Percentiles rank a stretch among this genome's conserved stretches.
Conservation (phyloP, 1,140 invertebrate genomes). For the Sinonovacula constricta region DNA sequence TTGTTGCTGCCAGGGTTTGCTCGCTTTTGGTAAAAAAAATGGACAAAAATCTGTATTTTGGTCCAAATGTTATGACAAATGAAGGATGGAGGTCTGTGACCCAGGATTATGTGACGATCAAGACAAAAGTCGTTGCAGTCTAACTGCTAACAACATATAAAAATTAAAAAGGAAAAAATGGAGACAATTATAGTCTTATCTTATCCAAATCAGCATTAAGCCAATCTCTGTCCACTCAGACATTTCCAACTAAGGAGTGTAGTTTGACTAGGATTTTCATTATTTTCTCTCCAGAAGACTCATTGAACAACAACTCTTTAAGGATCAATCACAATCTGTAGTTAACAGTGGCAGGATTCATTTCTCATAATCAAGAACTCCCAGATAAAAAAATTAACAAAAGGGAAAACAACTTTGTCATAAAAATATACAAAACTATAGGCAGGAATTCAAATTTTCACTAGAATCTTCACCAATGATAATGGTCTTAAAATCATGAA, state of each 20-base stretch:
- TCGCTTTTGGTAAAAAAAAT: conserved; percentile 21
- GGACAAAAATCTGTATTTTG: conserved; percentile 47
- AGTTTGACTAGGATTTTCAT: not conserved
- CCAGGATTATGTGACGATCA: conserved; percentile 48
- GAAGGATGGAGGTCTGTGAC: conserved; percentile 45
- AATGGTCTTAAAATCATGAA: too few species aligned
- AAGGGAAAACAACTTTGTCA: not conserved
- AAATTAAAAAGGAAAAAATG: conserved; percentile 23
- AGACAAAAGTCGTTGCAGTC: conserved; percentile 25
- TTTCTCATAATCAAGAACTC: not conserved
- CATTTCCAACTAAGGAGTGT: not conserved
- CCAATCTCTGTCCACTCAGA: too few species aligned
- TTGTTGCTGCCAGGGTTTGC: too few species aligned
- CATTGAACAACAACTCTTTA: too few species aligned
- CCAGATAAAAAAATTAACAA: not conserved
- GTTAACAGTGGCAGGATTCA: not conserved
- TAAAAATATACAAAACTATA: not conserved
- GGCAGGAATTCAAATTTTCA: not conserved
- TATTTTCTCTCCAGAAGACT: too few species aligned
- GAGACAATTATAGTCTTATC: not conserved
- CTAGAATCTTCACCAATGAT: too few species aligned
- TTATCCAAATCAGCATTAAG: not conserved
- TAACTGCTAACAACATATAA: conserved; percentile 28
- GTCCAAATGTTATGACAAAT: conserved; percentile 13
- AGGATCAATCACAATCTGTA: too few species aligned